phyloP scores from a whole-genome alignment of 2,797 vertebrate species.

The Knipowitschia caucasica region DNA sequence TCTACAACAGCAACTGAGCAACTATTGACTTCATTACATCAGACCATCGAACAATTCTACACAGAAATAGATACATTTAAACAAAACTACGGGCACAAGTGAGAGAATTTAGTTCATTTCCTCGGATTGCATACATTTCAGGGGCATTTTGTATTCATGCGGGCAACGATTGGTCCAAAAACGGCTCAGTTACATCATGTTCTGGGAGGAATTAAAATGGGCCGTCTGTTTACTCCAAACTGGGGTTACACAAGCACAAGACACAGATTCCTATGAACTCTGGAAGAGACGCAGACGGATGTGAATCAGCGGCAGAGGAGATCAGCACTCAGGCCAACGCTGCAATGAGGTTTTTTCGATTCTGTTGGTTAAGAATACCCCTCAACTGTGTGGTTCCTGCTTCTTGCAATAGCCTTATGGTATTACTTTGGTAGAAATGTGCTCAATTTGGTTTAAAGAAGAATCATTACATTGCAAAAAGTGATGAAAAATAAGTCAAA shows the following conservation, averaged over 20 bases:
- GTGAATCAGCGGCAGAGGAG: too few species aligned
- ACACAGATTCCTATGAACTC: neutral
- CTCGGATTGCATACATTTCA: neutral
- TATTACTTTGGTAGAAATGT: too few species aligned
- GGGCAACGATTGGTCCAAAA: neutral
- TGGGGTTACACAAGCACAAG: neutral
- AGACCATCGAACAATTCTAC: neutral
- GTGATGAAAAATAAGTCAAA: too few species aligned
- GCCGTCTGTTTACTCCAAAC: neutral
- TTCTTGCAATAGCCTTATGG: too few species aligned
- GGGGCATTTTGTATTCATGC: neutral
- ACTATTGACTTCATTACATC: neutral
- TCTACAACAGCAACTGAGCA: neutral
- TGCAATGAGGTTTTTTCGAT: too few species aligned
- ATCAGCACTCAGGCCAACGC: too few species aligned
- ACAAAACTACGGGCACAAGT: neutral
- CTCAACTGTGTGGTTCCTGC: too few species aligned
- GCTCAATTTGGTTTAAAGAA: too few species aligned
- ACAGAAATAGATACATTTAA: neutral
- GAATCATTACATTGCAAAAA: too few species aligned
- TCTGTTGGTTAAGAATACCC: too few species aligned
- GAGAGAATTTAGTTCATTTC: neutral
- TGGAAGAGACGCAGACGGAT: too few species aligned
- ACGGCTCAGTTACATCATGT: constrained; percentile 8
- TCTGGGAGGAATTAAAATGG: neutral